Evolutionary conservation across 2,888 invertebrate genomes (phyloP).

Genomic region (Pollenia labialis): DNA sequence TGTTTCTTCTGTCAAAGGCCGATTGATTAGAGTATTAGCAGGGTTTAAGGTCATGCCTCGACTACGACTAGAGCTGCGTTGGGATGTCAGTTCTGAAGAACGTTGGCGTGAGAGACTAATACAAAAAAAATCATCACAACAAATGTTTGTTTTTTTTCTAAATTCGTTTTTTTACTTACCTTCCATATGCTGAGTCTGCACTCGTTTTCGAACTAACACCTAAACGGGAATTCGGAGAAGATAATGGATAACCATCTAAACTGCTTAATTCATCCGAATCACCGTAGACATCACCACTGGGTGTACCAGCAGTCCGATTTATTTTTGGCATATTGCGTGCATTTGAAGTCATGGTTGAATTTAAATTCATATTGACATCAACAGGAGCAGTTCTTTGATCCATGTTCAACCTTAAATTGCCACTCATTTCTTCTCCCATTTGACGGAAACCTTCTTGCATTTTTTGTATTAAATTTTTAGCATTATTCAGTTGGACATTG

Average conservation of each 20-base stretch:
- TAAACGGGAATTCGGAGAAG: constrained; percentile 78
- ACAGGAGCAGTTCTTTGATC: constrained; percentile 55
- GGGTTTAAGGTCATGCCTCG: constrained; percentile 73
- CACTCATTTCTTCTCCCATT: constrained; percentile 77
- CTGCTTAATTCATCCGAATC: constrained; percentile 84
- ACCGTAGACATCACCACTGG: constrained; percentile 73
- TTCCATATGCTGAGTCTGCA: constrained; percentile 93
- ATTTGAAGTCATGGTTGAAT: neutral
- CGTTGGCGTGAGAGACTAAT: constrained; percentile 87
- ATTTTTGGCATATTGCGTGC: constrained; percentile 29
- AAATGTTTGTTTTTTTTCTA: neutral
- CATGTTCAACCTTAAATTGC: constrained; percentile 75
- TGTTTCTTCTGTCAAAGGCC: constrained; percentile 63
- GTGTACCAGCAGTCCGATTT: constrained; percentile 59
- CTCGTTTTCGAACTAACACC: constrained; percentile 82
- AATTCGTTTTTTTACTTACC: constrained; percentile 86
- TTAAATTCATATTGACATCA: constrained; percentile 36
- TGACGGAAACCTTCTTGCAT: constrained; percentile 81
- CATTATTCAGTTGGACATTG: constrained; percentile 82
- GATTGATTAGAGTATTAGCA: constrained; percentile 57
- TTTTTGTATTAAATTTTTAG: constrained; percentile 81
- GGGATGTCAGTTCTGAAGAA: constrained; percentile 82
- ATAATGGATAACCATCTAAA: constrained; percentile 81
- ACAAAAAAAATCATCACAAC: constrained; percentile 26
- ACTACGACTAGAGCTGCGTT: constrained; percentile 74